Conservation (phyloP, 1,140 invertebrate species). For the Orchesella cincta region DNA sequence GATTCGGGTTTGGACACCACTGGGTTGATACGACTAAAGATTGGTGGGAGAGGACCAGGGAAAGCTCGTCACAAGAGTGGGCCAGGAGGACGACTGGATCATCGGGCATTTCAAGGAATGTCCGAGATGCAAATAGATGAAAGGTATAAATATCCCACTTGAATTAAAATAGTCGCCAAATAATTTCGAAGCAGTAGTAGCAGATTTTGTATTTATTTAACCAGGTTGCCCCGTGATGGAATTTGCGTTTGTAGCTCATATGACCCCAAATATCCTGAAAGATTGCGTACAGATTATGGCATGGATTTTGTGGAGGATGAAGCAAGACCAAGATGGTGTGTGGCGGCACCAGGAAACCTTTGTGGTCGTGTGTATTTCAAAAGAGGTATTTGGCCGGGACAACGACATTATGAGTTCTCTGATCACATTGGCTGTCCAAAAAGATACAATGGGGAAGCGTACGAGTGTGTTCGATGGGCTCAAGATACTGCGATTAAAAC, state of each 20-base stretch:
- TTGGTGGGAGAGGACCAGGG: neutral
- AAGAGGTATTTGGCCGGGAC: neutral
- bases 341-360: neutral
- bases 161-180: neutral
- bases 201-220: neutral
- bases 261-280: neutral
- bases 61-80: neutral
- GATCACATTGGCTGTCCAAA: slow-evolving; percentile 8
- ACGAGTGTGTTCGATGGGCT: neutral
- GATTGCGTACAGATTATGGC: neutral
- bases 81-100: neutral
- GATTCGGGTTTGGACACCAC: neutral
- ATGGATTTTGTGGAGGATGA: slow-evolving; percentile 11
- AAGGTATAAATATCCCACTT: neutral
- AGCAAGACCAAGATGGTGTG: neutral
- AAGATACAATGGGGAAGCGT: neutral
- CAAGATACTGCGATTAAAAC: neutral
- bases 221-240: neutral
- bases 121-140: too few species aligned
- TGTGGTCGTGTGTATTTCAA: neutral
- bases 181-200: neutral
- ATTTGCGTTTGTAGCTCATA: neutral
- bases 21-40: neutral
- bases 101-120: too few species aligned
- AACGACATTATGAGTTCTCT: neutral